Conservation (phyloP, 2,888 invertebrate genomes). For the Oscheius sp. region DNA sequence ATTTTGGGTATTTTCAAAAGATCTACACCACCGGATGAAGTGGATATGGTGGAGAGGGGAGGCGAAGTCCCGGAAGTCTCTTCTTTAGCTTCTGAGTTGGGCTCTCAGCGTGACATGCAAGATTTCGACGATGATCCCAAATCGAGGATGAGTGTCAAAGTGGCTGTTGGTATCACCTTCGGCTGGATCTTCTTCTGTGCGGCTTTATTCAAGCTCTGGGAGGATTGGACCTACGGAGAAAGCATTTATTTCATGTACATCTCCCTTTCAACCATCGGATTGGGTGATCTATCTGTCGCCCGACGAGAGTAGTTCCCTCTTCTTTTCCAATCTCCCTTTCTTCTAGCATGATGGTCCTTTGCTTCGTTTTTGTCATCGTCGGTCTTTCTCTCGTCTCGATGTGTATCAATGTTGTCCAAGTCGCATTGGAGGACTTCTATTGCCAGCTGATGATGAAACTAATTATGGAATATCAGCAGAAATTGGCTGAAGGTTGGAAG, state of each 20-base stretch:
- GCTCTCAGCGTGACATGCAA: conserved; percentile 44
- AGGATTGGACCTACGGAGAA: conserved; percentile 76
- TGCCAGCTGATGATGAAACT: conserved; percentile 67
- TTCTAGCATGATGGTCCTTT: conserved; percentile 68
- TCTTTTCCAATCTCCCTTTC: not conserved
- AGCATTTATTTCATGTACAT: conserved; percentile 74
- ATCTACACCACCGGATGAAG: conserved; percentile 32
- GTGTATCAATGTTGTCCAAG: conserved; percentile 72
- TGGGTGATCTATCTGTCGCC: conserved; percentile 65
- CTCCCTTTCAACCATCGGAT: conserved; percentile 71
- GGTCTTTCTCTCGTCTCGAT: conserved; percentile 73
- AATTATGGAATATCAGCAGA: conserved; percentile 68
- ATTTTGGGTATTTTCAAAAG: conserved; percentile 33
- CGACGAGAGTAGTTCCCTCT: conserved; percentile 58
- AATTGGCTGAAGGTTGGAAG: conserved; percentile 58
- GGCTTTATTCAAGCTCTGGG: conserved; percentile 88
- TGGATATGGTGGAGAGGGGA: conserved; percentile 34
- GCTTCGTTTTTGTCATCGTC: conserved; percentile 71
- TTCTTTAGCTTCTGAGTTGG: conserved; percentile 49
- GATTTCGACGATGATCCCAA: conserved; percentile 42
- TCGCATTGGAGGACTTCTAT: conserved; percentile 68
- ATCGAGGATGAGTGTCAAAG: conserved; percentile 54
- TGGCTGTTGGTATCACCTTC: conserved; percentile 80
- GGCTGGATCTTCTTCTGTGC: conserved; percentile 89
- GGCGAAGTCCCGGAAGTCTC: conserved; percentile 34